Conservation (phyloP, 2,797 vertebrate species). For the Leptoclinus maculatus region DNA sequence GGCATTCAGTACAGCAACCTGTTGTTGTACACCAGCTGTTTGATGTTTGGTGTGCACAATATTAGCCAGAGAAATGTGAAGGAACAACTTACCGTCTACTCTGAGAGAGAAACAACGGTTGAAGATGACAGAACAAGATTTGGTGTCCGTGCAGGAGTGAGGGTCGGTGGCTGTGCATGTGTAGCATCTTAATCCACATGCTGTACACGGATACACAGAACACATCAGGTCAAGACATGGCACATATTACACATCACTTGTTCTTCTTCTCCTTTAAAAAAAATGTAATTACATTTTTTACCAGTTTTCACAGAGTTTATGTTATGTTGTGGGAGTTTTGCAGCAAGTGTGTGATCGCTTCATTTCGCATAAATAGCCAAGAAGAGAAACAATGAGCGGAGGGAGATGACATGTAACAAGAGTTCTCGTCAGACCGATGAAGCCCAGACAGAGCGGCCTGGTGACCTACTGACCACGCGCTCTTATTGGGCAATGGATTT, state of each 20-base stretch:
- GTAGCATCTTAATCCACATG: slow-evolving; percentile 68
- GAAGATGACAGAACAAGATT: slow-evolving; percentile 33
- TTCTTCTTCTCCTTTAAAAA: neutral
- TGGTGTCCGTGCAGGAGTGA: slow-evolving; percentile 57
- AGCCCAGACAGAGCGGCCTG: neutral
- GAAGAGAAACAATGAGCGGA: neutral
- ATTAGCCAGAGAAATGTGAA: neutral
- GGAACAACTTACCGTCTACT: slow-evolving; percentile 1
- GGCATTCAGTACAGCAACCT: neutral
- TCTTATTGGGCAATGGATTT: neutral
- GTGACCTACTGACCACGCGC: neutral
- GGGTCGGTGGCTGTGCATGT: slow-evolving; percentile 37
- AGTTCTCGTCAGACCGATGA: fast-evolving
- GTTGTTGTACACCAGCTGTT: neutral
- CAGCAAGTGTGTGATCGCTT: neutral
- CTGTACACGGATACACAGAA: slow-evolving; percentile 52
- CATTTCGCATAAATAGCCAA: neutral
- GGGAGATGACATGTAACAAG: neutral
- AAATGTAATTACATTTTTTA: neutral
- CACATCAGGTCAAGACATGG: neutral
- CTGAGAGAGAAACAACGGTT: slow-evolving; percentile 62
- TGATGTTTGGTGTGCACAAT: too few relatives aligned
- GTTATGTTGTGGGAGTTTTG: neutral
- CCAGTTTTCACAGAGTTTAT: neutral
- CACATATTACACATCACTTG: neutral